Evolutionary conservation across 2,797 vertebrate species (phyloP), one percentile per base, ranked within the genome.

Genomic region (Sebastes trivittatus): DNA sequence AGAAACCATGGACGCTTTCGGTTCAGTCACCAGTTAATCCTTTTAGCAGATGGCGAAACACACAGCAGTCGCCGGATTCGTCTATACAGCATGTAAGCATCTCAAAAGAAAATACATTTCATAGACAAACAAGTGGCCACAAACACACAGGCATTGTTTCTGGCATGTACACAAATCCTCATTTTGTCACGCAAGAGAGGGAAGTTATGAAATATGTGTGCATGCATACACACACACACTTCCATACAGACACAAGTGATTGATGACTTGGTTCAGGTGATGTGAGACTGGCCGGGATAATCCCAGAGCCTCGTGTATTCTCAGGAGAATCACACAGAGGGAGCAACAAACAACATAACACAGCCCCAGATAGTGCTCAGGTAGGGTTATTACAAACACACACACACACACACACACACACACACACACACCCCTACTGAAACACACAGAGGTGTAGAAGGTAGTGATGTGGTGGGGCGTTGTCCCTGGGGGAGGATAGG

Each of bases 191-290:
- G 52, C n/a, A 67, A 67, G 11, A 75, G 34, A 68, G 36, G 13
- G 20, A 70, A 49, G 34, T 32, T 55, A 78, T 62, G 76, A 42
- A 83, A 67, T 72, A 78, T 81, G 52, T 81, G 59, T 54, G 25
- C 69, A 32, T 3, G n/a, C 36, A 64, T 23, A 67, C 62, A 74
- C 32, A 59, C 65, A 76, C 65, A 76, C 56, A 56, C 46, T 23
- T 54, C 60, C 38, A 61, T 22, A 59, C 8, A 54, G 9, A 70
- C 36, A 63, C 62, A 72, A 55, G 83, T 91, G 87, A 94, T 80
- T 92, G 88, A 95, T 89, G 87, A 90, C 89, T 93, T 80, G 84
- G 81, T 83, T 93, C 89, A 88, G 89, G 85, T 89, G 83, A 89
- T 80, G 85, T 58, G 78, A 74, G 91, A 92, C 74, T 76, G 85